Evolutionary conservation across 2,797 vertebrate species (phyloP).

Genomic region (Lithobates pipiens): DNA sequence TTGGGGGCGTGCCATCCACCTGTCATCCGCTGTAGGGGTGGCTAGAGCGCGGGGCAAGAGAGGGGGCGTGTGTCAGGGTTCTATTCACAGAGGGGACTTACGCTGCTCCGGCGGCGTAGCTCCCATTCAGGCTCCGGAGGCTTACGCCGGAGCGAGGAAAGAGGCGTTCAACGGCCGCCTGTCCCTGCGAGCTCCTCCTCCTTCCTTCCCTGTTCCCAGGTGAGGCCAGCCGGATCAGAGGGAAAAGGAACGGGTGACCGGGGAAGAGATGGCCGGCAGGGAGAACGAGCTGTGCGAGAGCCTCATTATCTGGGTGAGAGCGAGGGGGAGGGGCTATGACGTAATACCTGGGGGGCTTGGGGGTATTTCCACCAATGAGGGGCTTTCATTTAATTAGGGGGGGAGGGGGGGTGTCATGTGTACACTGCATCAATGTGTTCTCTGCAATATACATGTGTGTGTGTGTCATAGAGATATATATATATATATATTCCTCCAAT

Average conservation of each 20-base stretch:
- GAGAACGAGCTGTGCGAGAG: constrained; percentile 83
- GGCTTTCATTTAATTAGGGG: neutral
- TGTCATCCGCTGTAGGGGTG: constrained; percentile 43
- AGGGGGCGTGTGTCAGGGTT: constrained; percentile 8
- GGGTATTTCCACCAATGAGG: neutral
- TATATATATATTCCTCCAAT: too few species aligned
- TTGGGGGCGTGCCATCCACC: constrained; percentile 10
- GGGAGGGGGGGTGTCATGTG: too few species aligned
- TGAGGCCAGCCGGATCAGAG: constrained; percentile 49
- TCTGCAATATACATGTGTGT: too few species aligned
- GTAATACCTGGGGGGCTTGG: neutral
- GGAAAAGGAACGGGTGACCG: constrained; percentile 23
- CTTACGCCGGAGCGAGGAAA: constrained; percentile 11
- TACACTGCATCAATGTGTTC: too few species aligned
- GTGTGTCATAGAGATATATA: too few species aligned
- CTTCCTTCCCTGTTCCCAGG: constrained; percentile 51
- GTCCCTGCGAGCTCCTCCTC: constrained; percentile 3
- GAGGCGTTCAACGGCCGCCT: too few species aligned
- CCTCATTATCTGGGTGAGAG: constrained; percentile 94
- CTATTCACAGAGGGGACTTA: constrained; percentile 33
- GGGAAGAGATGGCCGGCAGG: constrained; percentile 73
- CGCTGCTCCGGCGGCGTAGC: neutral
- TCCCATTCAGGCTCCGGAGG: neutral
- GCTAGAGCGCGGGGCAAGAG: neutral
- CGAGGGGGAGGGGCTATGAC: neutral